Evolutionary conservation across 1,140 invertebrate species (phyloP), one percentile per base, ranked within the genome.

Genomic region (Dendrolimus punctatus): DNA sequence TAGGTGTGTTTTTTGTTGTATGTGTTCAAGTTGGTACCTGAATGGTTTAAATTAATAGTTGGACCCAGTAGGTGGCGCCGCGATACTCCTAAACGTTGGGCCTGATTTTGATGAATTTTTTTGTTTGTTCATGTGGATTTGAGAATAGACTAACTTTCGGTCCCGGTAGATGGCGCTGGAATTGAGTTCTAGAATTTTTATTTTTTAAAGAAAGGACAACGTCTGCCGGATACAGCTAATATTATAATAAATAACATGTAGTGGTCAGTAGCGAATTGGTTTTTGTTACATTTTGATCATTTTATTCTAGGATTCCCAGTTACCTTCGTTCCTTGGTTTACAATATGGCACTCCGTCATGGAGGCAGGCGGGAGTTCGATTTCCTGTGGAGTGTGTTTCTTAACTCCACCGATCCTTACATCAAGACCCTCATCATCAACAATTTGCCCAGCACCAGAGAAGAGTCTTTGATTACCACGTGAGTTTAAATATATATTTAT

Each of bases 241-340:
- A 6, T 23, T 46, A 46, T 23, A 10, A 23, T 44, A 9, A 9
- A 10, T 9, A 9, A 45, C 23, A 9, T 45, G 2, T 42, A 2
- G 6, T 42, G 6, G 1, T 42, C 41, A 42, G 41, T 8, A 42
- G 41, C 7, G 5, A 42, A 42, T n/a, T 8, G 3, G 7, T 8
- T 38, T 4, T 51, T 9, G 9, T 44, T 40, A 42, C 41, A 7
- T 7, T 6, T 42, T n/a, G 7, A 42, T 44, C 39, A 7, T 50
- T 8, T 50, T 37, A 8, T 73, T 76, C 10, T 66, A 94, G 93
- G 8, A 95, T 97, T 46, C 92, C 94, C 4, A 91, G 91, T 36
- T 94, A 96, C 79, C 78, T 96, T n/a, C 92, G 94, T 42, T 85
- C 87, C 6, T 85, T 94, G 2, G 92, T 96, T 5, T 96, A 95